Conservation (phyloP, 2,797 vertebrate genomes). For the Parauchenoglanis ngamensis region DNA sequence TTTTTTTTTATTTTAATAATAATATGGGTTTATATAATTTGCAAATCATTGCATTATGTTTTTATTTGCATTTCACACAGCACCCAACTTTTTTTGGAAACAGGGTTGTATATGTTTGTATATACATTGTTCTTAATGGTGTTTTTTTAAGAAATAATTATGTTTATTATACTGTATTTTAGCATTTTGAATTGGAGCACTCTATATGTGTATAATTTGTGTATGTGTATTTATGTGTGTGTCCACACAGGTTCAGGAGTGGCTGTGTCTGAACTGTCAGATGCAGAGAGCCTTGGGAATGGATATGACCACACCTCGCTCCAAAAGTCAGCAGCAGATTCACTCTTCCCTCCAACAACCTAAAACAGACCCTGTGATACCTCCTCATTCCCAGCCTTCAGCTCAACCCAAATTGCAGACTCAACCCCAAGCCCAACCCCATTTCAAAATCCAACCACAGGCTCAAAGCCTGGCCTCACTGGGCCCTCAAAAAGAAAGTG, state of each 20-base stretch:
- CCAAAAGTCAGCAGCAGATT: slow-evolving; percentile 97
- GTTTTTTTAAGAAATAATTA: not conserved
- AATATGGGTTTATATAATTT: no score
- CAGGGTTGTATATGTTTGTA: no score
- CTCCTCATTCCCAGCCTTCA: slow-evolving; percentile 32
- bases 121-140: no score
- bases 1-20: no score
- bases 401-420: slow-evolving; percentile 59
- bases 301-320: slow-evolving; percentile 96
- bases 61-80: no score
- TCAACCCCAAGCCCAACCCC: slow-evolving; percentile 46
- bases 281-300: slow-evolving; percentile 99
- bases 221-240: slow-evolving; percentile 22
- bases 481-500: slow-evolving; percentile 65
- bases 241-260: slow-evolving; percentile 88
- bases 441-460: slow-evolving; percentile 51
- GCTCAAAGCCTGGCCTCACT: slow-evolving; percentile 56
- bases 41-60: no score
- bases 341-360: slow-evolving; percentile 89
- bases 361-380: slow-evolving; percentile 78
- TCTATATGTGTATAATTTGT: not conserved
- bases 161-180: not conserved
- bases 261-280: slow-evolving; percentile 98
- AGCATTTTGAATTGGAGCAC: not conserved
- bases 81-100: no score